Base-by-base conservation (phyloP, 2,113 vertebrate species). In the Macrotis lagotis region DNA sequence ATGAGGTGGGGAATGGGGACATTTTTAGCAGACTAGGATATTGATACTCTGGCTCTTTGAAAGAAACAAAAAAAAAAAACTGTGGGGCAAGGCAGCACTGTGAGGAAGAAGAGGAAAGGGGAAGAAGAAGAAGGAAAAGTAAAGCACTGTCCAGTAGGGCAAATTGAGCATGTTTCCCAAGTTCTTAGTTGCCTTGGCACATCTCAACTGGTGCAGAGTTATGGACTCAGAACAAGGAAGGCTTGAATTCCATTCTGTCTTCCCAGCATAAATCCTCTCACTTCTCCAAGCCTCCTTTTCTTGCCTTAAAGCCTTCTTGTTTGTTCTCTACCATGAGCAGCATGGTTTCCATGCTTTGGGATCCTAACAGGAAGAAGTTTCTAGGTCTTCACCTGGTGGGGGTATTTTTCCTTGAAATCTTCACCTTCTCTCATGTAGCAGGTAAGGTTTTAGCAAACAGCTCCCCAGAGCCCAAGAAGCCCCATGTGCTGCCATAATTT, bases 271-370 rank as follows among this genome's bases (percentile, higher is more conserved):
- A 24, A 83, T 19, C 9, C 24, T 2, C n/a, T 19, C 2, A 48
- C 66, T 96, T 95, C 55, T 89, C 66, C 91, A 50, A 37, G 28
- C 74, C 47, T 95, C 24, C n/a, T 8, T 95, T 31, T 94, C n/a
- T 92, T 92, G 93, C 31, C 51, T 83, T 88, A 28, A 90, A 93
- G 9, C 92, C 88, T 92, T 0, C n/a, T 44, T 95, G 19, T 91
- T 97, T 95, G 52, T 66, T 95, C 25, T 93, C 47, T 59, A 66
- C 59, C 59, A 66, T 37, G 31, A 37, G 37, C 37, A 66, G 11
- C 59, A 66, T 3, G 28, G 37, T 28, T 66, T 66, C 31, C 3
- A 55, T 95, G n/a, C 51, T 55, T 25, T 55, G 88, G 91, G 51
- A 92, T 90, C 88, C 88, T 91, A 50, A 59, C 59, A 16, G n/a